Conservation (phyloP, 2,797 vertebrate species). For the Sebastes matsubarae region DNA sequence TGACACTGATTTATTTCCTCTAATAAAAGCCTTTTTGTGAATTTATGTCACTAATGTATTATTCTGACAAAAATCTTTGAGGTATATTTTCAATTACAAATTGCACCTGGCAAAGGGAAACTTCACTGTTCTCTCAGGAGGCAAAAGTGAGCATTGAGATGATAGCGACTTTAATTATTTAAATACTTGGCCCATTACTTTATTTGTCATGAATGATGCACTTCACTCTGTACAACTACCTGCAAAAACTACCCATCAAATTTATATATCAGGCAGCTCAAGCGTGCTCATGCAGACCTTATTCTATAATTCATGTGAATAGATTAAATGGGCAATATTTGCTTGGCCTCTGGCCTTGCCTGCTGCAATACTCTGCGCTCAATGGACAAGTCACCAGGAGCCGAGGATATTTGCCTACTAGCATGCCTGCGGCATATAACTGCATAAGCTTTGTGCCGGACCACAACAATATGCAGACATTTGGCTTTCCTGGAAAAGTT, state of each 20-base stretch:
- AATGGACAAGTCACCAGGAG: constrained; percentile 63
- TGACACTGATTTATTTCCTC: constrained; percentile 49
- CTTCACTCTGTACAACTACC: constrained; percentile 50
- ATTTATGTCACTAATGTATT: constrained; percentile 36
- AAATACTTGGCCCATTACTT: constrained; percentile 54
- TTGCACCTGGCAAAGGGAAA: constrained; percentile 21
- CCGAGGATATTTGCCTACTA: constrained; percentile 70
- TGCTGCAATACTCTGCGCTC: constrained; percentile 58
- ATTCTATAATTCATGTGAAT: constrained; percentile 77
- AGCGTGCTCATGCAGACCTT: constrained; percentile 69
- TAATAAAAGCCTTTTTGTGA: constrained; percentile 37
- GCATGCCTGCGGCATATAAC: constrained; percentile 63
- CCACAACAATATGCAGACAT: constrained; percentile 55
- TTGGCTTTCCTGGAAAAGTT: constrained; percentile 53
- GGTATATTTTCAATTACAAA: constrained; percentile 48
- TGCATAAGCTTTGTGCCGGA: constrained; percentile 48
- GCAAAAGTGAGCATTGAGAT: constrained; percentile 26
- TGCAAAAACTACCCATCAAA: constrained; percentile 63
- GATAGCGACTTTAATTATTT: constrained; percentile 67
- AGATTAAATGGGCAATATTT: constrained; percentile 73
- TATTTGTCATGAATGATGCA: constrained; percentile 66
- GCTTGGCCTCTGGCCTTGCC: constrained; percentile 75
- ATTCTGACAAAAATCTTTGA: constrained; percentile 42
- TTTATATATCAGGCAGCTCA: constrained; percentile 61
- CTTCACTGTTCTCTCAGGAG: neutral